Base-by-base conservation (phyloP, 1,140 invertebrate genomes). In the Rhyacophila brunnea region DNA sequence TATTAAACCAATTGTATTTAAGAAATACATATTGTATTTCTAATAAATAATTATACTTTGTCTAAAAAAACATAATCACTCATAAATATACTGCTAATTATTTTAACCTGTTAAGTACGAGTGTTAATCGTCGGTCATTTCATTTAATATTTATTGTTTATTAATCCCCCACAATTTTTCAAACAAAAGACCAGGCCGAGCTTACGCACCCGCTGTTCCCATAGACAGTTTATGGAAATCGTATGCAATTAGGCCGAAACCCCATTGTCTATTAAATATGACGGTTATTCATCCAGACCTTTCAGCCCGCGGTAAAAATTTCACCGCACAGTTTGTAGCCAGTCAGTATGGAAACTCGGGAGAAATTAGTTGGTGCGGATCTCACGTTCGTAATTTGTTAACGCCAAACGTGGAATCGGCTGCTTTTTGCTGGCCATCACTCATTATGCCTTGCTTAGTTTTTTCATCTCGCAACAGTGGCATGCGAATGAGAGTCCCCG, bases 371-470 rank as follows among this genome's bases (percentile, higher is more conserved):
- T 19, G 18, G 15, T 32, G 11, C 51, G 43, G 19, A 45, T 28
- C 32, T 32, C 17, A 40, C 57, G 19, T 28, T 17, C 10, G 43
- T 35, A 52, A 59, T 59, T 59, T 59, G 57, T 59, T 46, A 59
- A 58, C 48, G 56, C 56, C 54, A 57, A 6, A 18, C n/a, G 15
- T 32, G 40, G 15, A 48, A 58, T 58, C 49, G 57, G 52, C 57
- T 38, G 47, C 34, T 50, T 58, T 58, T 58, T 46, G 55, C 57
- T 46, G 57, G 57, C 57, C 51, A 59, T 59, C 35, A 59, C 48
- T 59, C 57, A 59, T 35, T 40, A 40, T 40, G 38, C 38, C 38
- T 4, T 40, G 38, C 11, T 40, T 40, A 40, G 38, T 40, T 40
- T 40, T 40, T 40, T 28, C 23, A 3, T 28, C 23, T 28, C 23